A percentile compares a stretch with the other conserved stretches of the same genome.
phyloP scores from a whole-genome alignment of 2,888 invertebrate genomes.

The Coronaproctus castanopsis region DNA sequence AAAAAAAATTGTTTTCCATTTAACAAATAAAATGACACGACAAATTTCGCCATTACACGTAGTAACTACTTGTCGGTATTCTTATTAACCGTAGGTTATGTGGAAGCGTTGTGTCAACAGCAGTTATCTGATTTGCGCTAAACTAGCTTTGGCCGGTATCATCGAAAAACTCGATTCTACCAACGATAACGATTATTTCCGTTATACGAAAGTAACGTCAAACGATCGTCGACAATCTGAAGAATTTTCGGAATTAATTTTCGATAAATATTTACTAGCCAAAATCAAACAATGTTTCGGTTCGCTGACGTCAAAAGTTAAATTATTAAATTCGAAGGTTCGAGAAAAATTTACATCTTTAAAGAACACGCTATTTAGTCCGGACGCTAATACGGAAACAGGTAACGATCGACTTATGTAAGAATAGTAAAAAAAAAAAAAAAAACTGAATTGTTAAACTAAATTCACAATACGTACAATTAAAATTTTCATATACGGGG shows the following conservation, averaged over 20 bases:
- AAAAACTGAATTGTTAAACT: too few species aligned
- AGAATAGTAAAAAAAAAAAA: too few species aligned
- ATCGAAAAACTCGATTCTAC: slow-evolving; percentile 47
- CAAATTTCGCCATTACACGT: too few species aligned
- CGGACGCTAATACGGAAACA: slow-evolving; percentile 8
- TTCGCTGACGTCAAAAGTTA: slow-evolving; percentile 17
- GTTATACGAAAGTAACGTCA: neutral
- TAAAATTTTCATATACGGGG: too few species aligned
- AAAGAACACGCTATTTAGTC: too few species aligned
- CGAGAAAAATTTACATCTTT: slow-evolving; percentile 13
- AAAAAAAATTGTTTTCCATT: too few species aligned
- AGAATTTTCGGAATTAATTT: slow-evolving; percentile 11
- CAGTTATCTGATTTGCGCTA: slow-evolving; percentile 53
- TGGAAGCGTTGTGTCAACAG: slow-evolving; percentile 34
- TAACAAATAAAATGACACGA: too few species aligned
- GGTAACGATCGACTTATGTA: too few species aligned
- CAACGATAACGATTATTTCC: slow-evolving; percentile 35
- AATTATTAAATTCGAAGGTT: slow-evolving; percentile 16
- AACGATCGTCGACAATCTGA: neutral
- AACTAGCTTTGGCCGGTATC: slow-evolving; percentile 53
- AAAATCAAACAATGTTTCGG: slow-evolving; percentile 15
- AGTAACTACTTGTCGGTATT: too few species aligned
- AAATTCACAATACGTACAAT: too few species aligned
- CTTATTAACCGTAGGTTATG: slow-evolving; percentile 17
- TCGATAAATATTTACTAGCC: slow-evolving; percentile 13